Base-by-base conservation (phyloP, 2,113 vertebrate genomes). In the Plecturocebus donacophilus region DNA sequence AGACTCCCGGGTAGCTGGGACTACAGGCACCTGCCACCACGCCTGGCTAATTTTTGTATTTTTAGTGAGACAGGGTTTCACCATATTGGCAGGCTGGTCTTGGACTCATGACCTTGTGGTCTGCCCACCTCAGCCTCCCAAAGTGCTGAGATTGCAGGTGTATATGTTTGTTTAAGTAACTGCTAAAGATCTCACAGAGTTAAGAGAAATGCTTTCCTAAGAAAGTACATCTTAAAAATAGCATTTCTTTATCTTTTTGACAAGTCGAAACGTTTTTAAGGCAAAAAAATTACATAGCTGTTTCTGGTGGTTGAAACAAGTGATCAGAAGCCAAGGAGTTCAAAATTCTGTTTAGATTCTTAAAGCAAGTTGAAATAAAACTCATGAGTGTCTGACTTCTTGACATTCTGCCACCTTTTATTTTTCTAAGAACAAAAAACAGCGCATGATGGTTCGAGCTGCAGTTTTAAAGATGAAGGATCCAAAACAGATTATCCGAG, bases 381-480 rank as follows among this genome's bases (percentile, higher is more conserved):
- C 6, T 89, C 49, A 6, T 0, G 19, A n/a, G 6, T 20, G 9
- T 54, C 61, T 38, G 64, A 8, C 49, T 71, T 88, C 40, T 90
- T 87, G 42, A 95, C 38, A 40, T 85, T 92, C 40, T 96, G 38
- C 20, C 61, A 5, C 49, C 8, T 73, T 61, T 95, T 1, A 19
- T 87, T 89, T 71, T 71, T 56, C n/a, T 75, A 97, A 99, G 99
- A 99, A 99, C 99, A 99, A 99, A 98, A 99, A 99, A 94, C 99
- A 99, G 54, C 99, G 99, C 64, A 99, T 99, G 99, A 99, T 99
- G 99, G 99, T 99, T 93, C 99, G 99, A 98, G 99, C 99, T 30
- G 99, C 99, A 0, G 99, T 99, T 90, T 98, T 99, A 83, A 99
- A 99, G 98, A 99, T 99, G 99, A 99, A 99, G 95, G 99, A 99